Evolutionary conservation across 1,140 invertebrate species (phyloP).

Genomic region (Lucilia cuprina): DNA sequence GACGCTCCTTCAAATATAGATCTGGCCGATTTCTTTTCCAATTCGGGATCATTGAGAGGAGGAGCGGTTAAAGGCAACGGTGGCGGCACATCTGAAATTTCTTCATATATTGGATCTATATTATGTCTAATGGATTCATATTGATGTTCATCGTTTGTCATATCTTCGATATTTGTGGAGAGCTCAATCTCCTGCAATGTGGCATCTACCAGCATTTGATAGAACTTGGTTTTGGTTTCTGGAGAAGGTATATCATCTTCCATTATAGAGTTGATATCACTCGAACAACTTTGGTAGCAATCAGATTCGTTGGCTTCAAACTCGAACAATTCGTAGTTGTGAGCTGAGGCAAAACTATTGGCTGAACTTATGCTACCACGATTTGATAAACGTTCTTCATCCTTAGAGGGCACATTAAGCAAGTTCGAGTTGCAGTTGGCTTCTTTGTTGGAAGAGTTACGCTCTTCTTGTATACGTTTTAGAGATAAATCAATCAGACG

Average conservation of each 20-base stretch:
- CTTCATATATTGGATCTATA: slow-evolving; percentile 87
- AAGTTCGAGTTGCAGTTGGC: neutral
- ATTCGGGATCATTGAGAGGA: slow-evolving; percentile 71
- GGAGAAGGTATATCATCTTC: slow-evolving; percentile 55
- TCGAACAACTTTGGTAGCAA: slow-evolving; percentile 72
- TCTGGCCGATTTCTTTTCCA: slow-evolving; percentile 69
- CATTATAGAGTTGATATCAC: slow-evolving; percentile 67
- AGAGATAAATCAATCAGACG: slow-evolving; percentile 68
- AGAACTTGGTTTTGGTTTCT: slow-evolving; percentile 71
- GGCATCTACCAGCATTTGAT: slow-evolving; percentile 72
- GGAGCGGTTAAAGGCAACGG: slow-evolving; percentile 78
- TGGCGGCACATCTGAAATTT: slow-evolving; percentile 81
- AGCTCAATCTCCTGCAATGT: slow-evolving; percentile 71
- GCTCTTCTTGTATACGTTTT: slow-evolving; percentile 65
- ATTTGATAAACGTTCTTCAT: slow-evolving; percentile 59
- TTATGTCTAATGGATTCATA: slow-evolving; percentile 78
- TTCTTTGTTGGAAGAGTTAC: slow-evolving; percentile 43
- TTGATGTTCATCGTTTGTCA: slow-evolving; percentile 68
- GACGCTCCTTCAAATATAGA: slow-evolving; percentile 86
- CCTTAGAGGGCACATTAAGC: slow-evolving; percentile 43
- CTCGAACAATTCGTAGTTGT: slow-evolving; percentile 65
- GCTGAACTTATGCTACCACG: slow-evolving; percentile 64
- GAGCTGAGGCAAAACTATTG: slow-evolving; percentile 64
- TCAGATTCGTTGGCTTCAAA: slow-evolving; percentile 66
- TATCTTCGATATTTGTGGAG: slow-evolving; percentile 65